phyloP scores from a whole-genome alignment of 2,797 vertebrate species.

The Argyrosomus regius region DNA sequence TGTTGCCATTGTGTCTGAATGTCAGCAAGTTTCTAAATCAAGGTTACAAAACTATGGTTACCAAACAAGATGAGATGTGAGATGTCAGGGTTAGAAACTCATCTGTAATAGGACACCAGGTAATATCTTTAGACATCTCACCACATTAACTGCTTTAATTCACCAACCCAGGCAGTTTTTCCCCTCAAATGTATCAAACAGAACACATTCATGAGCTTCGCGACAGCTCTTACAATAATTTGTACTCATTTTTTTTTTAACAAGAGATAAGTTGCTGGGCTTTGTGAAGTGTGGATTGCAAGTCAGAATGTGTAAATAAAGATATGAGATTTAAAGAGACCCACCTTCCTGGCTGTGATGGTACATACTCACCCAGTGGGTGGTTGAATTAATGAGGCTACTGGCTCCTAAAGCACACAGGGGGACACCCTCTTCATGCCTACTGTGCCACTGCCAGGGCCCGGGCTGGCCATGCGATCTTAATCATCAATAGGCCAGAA shows the following conservation, averaged over 20 bases:
- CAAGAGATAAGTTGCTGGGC: slow-evolving; percentile 22
- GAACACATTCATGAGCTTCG: neutral
- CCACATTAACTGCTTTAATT: neutral
- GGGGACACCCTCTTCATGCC: slow-evolving; percentile 29
- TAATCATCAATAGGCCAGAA: slow-evolving; percentile 49
- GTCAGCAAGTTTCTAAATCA: slow-evolving; percentile 4
- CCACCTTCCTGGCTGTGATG: slow-evolving; percentile 15
- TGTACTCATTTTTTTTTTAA: neutral
- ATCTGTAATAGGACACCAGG: neutral
- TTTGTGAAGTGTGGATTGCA: slow-evolving; percentile 21
- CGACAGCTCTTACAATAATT: neutral
- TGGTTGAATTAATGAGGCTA: slow-evolving; percentile 77
- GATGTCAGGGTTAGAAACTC: neutral
- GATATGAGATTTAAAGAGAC: slow-evolving; percentile 54
- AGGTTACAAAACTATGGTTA: neutral
- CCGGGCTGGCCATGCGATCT: slow-evolving; percentile 33
- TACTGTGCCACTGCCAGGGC: slow-evolving; percentile 36
- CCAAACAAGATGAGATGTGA: neutral
- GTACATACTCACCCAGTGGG: slow-evolving; percentile 60
- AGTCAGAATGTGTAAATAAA: slow-evolving; percentile 47
- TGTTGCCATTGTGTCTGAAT: neutral
- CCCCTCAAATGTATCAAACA: neutral
- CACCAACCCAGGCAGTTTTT: neutral
- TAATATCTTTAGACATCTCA: neutral
- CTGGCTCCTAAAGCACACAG: slow-evolving; percentile 53